Evolutionary conservation across 2,113 vertebrate species (phyloP).

Genomic region (Esox niger): DNA sequence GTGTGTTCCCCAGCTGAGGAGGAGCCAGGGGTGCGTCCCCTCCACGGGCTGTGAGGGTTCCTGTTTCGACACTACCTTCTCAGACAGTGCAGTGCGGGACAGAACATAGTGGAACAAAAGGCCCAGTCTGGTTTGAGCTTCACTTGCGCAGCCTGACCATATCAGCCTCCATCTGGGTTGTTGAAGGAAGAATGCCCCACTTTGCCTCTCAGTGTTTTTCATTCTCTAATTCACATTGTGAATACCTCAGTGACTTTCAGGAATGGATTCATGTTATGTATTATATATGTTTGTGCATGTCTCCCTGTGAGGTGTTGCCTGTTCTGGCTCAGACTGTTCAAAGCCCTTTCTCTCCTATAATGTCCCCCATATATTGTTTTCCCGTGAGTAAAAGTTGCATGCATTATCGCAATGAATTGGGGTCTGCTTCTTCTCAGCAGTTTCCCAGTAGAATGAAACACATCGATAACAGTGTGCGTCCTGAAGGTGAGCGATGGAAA

Average conservation of each 20-base stretch:
- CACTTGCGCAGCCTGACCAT: conserved; percentile 37
- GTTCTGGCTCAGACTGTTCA: too few relatives aligned
- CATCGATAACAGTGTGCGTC: neutral
- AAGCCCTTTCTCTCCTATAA: too few relatives aligned
- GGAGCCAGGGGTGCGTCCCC: conserved; percentile 46
- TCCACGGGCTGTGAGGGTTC: conserved; percentile 57
- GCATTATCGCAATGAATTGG: neutral
- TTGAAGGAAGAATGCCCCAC: neutral
- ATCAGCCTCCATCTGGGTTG: neutral
- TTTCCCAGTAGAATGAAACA: neutral
- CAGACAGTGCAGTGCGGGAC: too few relatives aligned
- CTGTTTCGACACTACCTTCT: conserved; percentile 54
- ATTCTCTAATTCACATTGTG: neutral
- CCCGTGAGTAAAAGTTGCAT: neutral
- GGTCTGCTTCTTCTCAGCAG: neutral
- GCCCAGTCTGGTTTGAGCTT: conserved; percentile 44
- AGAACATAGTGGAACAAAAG: conserved; percentile 52
- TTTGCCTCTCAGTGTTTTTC: neutral
- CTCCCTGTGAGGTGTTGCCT: conserved; percentile 9
- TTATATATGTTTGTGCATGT: conserved; percentile 9
- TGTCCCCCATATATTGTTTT: neutral
- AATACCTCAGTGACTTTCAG: neutral
- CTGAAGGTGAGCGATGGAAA: neutral
- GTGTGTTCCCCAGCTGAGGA: conserved; percentile 42
- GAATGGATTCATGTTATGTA: neutral